phyloP scores from a whole-genome alignment of 2,113 vertebrate species.

The Esox niger region DNA sequence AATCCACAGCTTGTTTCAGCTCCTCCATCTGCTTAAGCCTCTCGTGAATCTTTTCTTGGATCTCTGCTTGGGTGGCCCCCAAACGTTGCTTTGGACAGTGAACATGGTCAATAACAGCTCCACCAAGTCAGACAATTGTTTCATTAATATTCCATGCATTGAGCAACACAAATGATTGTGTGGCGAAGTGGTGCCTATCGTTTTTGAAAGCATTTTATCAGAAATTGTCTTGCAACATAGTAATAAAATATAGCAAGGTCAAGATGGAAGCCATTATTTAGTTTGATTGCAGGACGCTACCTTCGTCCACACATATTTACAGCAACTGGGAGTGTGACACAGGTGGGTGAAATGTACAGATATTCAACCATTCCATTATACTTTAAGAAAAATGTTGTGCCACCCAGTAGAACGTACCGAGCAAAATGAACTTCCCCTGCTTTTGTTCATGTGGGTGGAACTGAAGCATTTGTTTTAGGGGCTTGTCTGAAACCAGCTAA shows the following conservation, averaged over 20 bases:
- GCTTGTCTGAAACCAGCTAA: conserved; percentile 22
- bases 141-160: no score
- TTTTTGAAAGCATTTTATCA: not conserved
- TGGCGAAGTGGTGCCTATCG: not conserved
- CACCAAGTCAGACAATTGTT: no score
- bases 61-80: conserved; percentile 76
- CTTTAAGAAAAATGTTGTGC: no score
- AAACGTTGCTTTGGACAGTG: conserved; percentile 65
- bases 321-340: no score
- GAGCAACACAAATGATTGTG: no score
- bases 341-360: no score
- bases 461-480: conserved; percentile 29
- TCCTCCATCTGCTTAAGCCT: conserved; percentile 80
- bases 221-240: not conserved
- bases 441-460: conserved; percentile 24
- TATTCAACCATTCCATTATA: no score
- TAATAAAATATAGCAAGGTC: not conserved
- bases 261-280: not conserved
- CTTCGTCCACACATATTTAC: not conserved
- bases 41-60: conserved; percentile 78
- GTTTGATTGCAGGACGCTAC: not conserved
- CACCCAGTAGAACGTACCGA: no score
- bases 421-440: no score
- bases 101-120: not conserved
- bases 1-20: conserved; percentile 74